Percentiles rank a stretch among this genome's conserved stretches.
Conservation (phyloP, 2,797 vertebrate species). For the Telmatherina bonti region DNA sequence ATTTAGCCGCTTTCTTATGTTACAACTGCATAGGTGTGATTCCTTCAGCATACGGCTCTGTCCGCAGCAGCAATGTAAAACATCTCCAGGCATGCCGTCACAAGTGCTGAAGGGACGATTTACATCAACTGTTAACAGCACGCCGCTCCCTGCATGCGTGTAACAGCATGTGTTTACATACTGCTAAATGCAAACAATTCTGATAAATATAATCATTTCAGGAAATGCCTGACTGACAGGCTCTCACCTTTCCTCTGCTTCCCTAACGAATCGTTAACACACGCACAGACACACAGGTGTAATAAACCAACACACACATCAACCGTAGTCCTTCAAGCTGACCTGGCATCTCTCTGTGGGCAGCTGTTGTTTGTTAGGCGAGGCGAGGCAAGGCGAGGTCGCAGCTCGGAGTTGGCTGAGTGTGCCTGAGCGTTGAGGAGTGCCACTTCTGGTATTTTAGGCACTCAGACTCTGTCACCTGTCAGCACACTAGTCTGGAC, state of each 20-base stretch:
- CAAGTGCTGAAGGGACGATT: slow-evolving; percentile 69
- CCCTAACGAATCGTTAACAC: slow-evolving; percentile 15
- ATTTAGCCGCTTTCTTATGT: slow-evolving; percentile 62
- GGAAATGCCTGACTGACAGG: slow-evolving; percentile 32
- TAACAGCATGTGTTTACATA: slow-evolving; percentile 20
- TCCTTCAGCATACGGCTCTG: slow-evolving; percentile 52
- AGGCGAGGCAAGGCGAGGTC: slow-evolving; percentile 72
- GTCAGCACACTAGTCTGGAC: slow-evolving; percentile 80
- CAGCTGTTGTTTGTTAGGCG: slow-evolving; percentile 81
- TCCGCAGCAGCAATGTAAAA: slow-evolving; percentile 61
- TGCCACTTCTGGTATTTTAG: slow-evolving; percentile 79
- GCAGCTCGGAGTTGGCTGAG: slow-evolving; percentile 52
- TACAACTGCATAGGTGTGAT: slow-evolving; percentile 57
- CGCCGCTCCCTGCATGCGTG: slow-evolving; percentile 19
- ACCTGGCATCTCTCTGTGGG: slow-evolving; percentile 61
- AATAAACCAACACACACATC: slow-evolving; percentile 36
- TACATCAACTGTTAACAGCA: slow-evolving; percentile 56
- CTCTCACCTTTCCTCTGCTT: slow-evolving; percentile 34
- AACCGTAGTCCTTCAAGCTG: slow-evolving; percentile 40
- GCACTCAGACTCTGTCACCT: slow-evolving; percentile 81
- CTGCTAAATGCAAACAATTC: slow-evolving; percentile 34
- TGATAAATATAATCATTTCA: slow-evolving; percentile 37
- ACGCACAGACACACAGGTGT: slow-evolving; percentile 10
- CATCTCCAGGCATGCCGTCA: slow-evolving; percentile 63
- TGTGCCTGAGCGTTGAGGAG: slow-evolving; percentile 66